A percentile compares a stretch with the other conserved stretches of the same genome.
These are phyloP conservation scores for Sciaenops ocellatus DNA, from an alignment of 2,797 vertebrate genomes.

Conservation along the genomic window DNA sequence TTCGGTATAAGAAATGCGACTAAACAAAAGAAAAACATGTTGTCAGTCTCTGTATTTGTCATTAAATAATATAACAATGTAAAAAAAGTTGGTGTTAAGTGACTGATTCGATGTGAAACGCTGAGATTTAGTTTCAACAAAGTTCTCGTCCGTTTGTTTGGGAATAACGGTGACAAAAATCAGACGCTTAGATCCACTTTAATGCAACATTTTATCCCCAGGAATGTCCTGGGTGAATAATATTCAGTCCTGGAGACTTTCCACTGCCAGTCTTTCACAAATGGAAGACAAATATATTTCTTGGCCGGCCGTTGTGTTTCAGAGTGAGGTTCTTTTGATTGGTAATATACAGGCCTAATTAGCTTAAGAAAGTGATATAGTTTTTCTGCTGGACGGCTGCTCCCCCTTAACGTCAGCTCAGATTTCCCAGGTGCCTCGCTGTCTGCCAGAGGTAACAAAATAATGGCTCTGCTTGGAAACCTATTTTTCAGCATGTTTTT, in stretches of 20 bases:
- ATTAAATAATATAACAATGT: not conserved
- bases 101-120: not conserved
- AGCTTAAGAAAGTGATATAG: constrained; percentile 80
- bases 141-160: constrained; percentile 25
- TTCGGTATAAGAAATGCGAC: not conserved
- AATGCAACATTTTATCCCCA: constrained; percentile 61
- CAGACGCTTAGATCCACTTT: constrained; percentile 63
- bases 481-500: constrained; percentile 64
- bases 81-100: not conserved
- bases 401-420: constrained; percentile 77
- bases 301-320: constrained; percentile 78
- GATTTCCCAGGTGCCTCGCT: constrained; percentile 86
- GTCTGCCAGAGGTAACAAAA: constrained; percentile 85
- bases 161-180: constrained; percentile 63
- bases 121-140: constrained; percentile 1
- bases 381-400: constrained; percentile 66
- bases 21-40: not conserved
- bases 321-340: constrained; percentile 77
- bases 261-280: constrained; percentile 71
- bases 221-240: constrained; percentile 72
- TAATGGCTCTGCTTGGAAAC: constrained; percentile 73
- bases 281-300: constrained; percentile 84
- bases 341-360: constrained; percentile 82
- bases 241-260: constrained; percentile 62
- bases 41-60: not conserved